phyloP scores from a whole-genome alignment of 1,140 invertebrate species.

The Archivesica marissinica region DNA sequence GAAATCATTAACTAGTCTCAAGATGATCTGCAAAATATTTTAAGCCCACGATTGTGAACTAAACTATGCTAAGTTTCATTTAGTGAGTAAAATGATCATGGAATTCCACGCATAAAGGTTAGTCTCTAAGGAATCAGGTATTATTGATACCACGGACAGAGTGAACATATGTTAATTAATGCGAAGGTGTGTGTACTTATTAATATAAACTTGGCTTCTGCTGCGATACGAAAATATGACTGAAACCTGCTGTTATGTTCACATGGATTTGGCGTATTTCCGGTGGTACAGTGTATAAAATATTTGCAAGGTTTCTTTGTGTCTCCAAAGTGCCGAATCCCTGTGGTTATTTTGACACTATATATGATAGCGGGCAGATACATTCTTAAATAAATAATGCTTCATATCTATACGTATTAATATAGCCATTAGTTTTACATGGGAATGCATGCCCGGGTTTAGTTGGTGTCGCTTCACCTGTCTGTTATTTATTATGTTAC shows the following conservation, averaged over 20 bases:
- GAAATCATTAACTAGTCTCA: background rate
- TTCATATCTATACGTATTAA: background rate
- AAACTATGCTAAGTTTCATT: background rate
- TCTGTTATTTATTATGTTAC: too few species aligned
- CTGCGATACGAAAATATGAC: constrained; percentile 11
- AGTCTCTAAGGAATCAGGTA: background rate
- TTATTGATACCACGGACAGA: background rate
- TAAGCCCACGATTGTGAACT: background rate
- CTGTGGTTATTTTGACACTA: too few species aligned
- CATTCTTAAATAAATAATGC: background rate
- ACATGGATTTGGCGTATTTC: background rate
- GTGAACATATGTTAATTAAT: background rate
- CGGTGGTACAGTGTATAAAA: background rate
- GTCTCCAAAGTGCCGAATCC: too few species aligned
- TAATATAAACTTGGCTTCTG: background rate
- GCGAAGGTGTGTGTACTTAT: background rate
- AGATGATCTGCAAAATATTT: background rate
- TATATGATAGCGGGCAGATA: too few species aligned
- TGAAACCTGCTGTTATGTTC: background rate
- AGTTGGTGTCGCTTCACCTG: too few species aligned
- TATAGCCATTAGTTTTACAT: background rate
- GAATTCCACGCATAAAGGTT: background rate
- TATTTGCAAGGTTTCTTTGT: too few species aligned
- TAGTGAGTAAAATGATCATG: background rate
- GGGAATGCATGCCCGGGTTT: too few species aligned